These are phyloP conservation scores for Potamilus streckersoni DNA, from an alignment of 1,140 invertebrate species.

Conservation along the genomic window DNA sequence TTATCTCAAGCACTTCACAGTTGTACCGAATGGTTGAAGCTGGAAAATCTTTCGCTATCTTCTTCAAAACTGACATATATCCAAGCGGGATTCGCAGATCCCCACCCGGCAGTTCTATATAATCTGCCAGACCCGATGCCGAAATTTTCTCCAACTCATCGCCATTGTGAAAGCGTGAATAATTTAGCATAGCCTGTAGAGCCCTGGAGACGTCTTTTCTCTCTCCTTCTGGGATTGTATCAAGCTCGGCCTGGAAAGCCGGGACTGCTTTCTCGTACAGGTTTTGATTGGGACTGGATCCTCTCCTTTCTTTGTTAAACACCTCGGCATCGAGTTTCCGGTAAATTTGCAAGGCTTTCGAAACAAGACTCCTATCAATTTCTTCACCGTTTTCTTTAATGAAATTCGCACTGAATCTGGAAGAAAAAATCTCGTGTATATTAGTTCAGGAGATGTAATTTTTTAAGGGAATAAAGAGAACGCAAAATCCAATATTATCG, in stretches of 20 bases:
- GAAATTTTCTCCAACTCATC: conserved; percentile 16
- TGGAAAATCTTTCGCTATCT: conserved; percentile 7
- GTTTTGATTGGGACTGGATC: too few species aligned
- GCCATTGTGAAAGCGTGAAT: conserved; percentile 12
- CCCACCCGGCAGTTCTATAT: conserved; percentile 9
- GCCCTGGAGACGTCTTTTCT: conserved; percentile 4
- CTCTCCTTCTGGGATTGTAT: background rate
- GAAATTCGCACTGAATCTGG: conserved; percentile 10
- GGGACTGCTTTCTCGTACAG: too few species aligned
- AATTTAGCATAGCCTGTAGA: conserved; percentile 12
- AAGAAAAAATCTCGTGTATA: background rate
- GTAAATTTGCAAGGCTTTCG: conserved; percentile 11
- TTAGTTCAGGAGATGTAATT: too few species aligned
- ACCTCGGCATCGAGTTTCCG: conserved; percentile 1
- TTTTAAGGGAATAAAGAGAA: too few species aligned
- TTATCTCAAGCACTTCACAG: conserved; percentile 4
- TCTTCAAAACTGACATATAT: conserved; percentile 5
- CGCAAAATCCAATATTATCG: too few species aligned
- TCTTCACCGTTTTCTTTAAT: conserved; percentile 14
- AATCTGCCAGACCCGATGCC: background rate
- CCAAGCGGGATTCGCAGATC: conserved; percentile 15
- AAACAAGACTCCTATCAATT: conserved; percentile 3
- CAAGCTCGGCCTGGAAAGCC: too few species aligned
- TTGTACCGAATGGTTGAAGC: background rate
- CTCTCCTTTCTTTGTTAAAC: background rate